These are phyloP conservation scores for Cephus pulcher DNA, from an alignment of 2,888 invertebrate species.

Conservation along the genomic window DNA sequence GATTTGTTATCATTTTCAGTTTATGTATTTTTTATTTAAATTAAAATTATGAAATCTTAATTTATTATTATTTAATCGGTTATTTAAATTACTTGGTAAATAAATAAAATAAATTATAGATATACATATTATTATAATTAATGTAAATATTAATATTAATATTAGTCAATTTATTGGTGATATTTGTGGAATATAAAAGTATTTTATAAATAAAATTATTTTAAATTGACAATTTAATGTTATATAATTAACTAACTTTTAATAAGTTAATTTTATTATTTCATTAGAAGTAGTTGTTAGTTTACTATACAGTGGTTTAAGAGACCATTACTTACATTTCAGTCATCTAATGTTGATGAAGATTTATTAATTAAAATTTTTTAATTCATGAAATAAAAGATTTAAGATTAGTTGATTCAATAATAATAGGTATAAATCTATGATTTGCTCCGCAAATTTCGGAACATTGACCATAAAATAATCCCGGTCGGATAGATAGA, in stretches of 20 bases:
- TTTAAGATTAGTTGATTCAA: conserved; percentile 71
- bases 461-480: conserved; percentile 82
- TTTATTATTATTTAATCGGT: no score
- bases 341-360: no score
- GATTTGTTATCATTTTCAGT: conserved; percentile 64
- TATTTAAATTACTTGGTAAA: no score
- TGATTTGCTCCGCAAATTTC: conserved; percentile 86
- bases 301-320: conserved; percentile 73
- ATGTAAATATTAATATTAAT: conserved; percentile 47
- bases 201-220: conserved; percentile 56
- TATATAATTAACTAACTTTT: conserved; percentile 33
- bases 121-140: conserved; percentile 65
- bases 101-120: no score
- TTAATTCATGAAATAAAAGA: conserved; percentile 72
- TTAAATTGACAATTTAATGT: conserved; percentile 36
- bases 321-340: conserved; percentile 75
- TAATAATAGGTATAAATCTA: conserved; percentile 82
- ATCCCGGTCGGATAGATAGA: conserved; percentile 72
- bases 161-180: no score
- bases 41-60: no score
- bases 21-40: no score
- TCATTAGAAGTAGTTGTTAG: conserved; percentile 74
- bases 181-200: no score
- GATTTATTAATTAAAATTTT: conserved; percentile 4
- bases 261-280: neutral